These are phyloP conservation scores for Orthosia cruda DNA, from an alignment of 2,888 invertebrate genomes.

Conservation along the genomic window DNA sequence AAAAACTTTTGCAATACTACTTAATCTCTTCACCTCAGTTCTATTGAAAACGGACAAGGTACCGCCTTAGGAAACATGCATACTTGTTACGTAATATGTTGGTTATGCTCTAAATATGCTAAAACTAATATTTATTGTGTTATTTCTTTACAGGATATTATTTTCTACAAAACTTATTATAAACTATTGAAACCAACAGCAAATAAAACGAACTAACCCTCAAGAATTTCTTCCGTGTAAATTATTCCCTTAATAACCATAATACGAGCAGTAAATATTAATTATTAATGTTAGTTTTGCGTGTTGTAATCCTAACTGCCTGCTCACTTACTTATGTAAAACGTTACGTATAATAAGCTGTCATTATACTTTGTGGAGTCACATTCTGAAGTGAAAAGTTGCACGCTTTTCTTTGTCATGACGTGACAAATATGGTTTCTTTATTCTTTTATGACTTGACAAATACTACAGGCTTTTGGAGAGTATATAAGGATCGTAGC, in stretches of 20 bases:
- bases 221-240: conserved; percentile 41
- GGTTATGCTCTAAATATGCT: too few species aligned
- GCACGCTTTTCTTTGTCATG: neutral
- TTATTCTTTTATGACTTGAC: too few species aligned
- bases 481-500: too few species aligned
- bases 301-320: conserved; percentile 33
- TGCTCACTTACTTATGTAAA: conserved; percentile 17
- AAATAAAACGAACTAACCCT: conserved; percentile 22
- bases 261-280: conserved; percentile 48
- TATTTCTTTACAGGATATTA: neutral
- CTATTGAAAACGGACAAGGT: too few species aligned
- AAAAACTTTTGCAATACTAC: too few species aligned
- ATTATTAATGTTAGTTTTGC: conserved; percentile 61
- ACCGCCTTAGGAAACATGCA: too few species aligned
- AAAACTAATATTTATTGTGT: neutral
- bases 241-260: conserved; percentile 45
- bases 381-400: conserved; percentile 13
- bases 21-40: too few species aligned
- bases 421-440: too few species aligned
- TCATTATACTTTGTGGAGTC: conserved; percentile 18
- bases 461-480: too few species aligned
- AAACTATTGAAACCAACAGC: neutral
- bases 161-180: neutral
- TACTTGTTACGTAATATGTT: too few species aligned
- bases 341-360: conserved; percentile 24